A percentile compares a stretch with the other conserved stretches of the same genome.
These are phyloP conservation scores for Ailuropoda melanoleuca DNA, from an alignment of 2,113 vertebrate genomes.

Conservation along the genomic window DNA sequence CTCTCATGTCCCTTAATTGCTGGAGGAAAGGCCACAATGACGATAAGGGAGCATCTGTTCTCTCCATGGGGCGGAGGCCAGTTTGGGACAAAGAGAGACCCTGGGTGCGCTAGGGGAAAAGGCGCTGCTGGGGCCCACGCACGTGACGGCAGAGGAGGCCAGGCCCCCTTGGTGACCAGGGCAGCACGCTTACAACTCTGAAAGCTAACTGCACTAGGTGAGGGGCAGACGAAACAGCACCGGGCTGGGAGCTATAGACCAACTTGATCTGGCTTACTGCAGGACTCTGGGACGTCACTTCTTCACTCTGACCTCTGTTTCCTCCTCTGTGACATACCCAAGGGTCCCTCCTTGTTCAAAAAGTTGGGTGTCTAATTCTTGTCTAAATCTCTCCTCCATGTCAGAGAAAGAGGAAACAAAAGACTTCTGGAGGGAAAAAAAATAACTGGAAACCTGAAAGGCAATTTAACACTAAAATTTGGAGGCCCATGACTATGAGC, in stretches of 20 bases:
- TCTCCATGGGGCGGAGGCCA: not conserved
- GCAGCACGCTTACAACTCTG: accelerated
- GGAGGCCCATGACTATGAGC: not conserved
- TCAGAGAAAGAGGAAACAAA: constrained; percentile 26
- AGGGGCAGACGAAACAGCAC: not conserved
- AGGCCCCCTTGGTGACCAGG: not conserved
- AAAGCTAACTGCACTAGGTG: accelerated
- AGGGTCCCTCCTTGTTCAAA: not conserved
- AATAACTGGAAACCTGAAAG: not conserved
- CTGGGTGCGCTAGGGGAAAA: not conserved
- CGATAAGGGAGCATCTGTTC: not conserved
- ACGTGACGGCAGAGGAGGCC: not conserved
- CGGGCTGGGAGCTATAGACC: not conserved
- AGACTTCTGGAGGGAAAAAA: not conserved
- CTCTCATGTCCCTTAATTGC: not conserved
- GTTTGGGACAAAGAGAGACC: not conserved
- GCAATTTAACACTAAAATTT: not conserved
- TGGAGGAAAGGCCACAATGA: not conserved
- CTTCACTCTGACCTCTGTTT: not conserved
- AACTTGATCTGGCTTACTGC: not conserved
- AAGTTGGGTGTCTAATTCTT: not conserved
- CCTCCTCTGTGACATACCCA: not conserved
- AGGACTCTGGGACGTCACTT: not conserved
- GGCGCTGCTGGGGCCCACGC: accelerated
- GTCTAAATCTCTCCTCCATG: not conserved